phyloP scores from a whole-genome alignment of 2,797 vertebrate species.

The Pterois miles region DNA sequence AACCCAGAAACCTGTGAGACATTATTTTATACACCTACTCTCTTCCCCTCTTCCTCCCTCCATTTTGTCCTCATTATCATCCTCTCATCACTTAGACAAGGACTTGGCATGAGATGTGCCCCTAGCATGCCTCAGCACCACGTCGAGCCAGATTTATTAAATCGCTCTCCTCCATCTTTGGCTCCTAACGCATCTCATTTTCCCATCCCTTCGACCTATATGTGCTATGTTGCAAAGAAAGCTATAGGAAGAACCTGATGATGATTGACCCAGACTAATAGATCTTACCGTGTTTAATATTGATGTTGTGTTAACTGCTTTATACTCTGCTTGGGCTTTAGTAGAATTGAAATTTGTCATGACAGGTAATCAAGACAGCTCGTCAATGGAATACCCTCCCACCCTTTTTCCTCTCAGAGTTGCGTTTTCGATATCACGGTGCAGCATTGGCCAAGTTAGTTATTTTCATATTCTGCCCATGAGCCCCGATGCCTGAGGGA shows the following conservation, averaged over 20 bases:
- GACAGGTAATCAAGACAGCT: slow-evolving; percentile 59
- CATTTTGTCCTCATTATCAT: slow-evolving; percentile 65
- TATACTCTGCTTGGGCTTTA: slow-evolving; percentile 29
- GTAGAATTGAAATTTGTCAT: slow-evolving; percentile 42
- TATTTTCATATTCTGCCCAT: slow-evolving; percentile 72
- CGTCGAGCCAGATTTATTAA: slow-evolving; percentile 55
- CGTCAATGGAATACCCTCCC: slow-evolving; percentile 16
- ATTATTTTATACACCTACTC: slow-evolving; percentile 38
- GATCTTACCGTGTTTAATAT: slow-evolving; percentile 26
- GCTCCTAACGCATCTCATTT: slow-evolving; percentile 37
- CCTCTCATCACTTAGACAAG: slow-evolving; percentile 58
- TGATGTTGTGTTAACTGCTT: slow-evolving; percentile 29
- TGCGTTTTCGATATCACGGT: slow-evolving; percentile 36
- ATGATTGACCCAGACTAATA: slow-evolving; percentile 35
- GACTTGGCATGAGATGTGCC: slow-evolving; percentile 49
- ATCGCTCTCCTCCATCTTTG: slow-evolving; percentile 43
- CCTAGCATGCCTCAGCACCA: slow-evolving; percentile 47
- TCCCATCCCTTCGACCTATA: slow-evolving; percentile 28
- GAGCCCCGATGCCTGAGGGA: slow-evolving; percentile 64
- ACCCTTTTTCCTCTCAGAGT: slow-evolving; percentile 20
- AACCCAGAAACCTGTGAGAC: slow-evolving; percentile 37
- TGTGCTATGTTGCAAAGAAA: slow-evolving; percentile 36
- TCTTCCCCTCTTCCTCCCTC: slow-evolving; percentile 18
- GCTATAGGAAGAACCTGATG: slow-evolving; percentile 22
- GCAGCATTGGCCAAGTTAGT: slow-evolving; percentile 44